Evolutionary conservation across 2,797 vertebrate genomes (phyloP).

Genomic region (Pagetopsis macropterus): DNA sequence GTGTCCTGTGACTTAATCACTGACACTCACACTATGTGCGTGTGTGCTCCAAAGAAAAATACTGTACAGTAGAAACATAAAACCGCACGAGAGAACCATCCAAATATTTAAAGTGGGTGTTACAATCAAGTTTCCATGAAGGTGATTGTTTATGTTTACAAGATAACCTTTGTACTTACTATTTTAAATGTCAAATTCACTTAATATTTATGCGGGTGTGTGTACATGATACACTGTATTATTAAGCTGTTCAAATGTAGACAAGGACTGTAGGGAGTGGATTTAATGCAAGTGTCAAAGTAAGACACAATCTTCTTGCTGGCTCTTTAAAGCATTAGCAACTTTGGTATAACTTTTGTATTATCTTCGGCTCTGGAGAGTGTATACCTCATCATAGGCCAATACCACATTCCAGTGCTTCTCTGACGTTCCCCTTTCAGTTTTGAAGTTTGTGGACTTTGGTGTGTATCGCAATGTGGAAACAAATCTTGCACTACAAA

Average conservation of each 20-base stretch:
- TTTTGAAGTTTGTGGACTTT: too few relatives aligned
- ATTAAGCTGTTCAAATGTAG: constrained; percentile 30
- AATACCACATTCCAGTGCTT: too few relatives aligned
- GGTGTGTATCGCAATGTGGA: too few relatives aligned
- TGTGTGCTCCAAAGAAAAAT: not conserved
- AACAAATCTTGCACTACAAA: too few relatives aligned
- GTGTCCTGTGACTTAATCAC: constrained; percentile 41
- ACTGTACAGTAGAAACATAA: constrained; percentile 31
- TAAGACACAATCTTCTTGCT: not conserved
- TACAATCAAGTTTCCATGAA: constrained; percentile 49
- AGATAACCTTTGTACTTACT: constrained; percentile 12
- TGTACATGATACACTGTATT: not conserved
- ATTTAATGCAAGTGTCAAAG: not conserved
- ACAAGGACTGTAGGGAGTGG: constrained; percentile 7
- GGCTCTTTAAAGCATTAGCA: too few relatives aligned
- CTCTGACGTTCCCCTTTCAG: too few relatives aligned
- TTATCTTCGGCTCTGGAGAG: not conserved
- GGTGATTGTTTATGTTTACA: constrained; percentile 47
- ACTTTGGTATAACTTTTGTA: not conserved
- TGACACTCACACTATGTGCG: not conserved
- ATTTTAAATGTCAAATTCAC: constrained; percentile 32
- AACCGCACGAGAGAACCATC: constrained; percentile 29
- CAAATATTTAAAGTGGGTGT: constrained; percentile 53
- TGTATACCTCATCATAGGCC: too few relatives aligned
- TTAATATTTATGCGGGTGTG: not conserved